Evolutionary conservation across 2,797 vertebrate species (phyloP).

Genomic region (Odontamblyopus rebecca): DNA sequence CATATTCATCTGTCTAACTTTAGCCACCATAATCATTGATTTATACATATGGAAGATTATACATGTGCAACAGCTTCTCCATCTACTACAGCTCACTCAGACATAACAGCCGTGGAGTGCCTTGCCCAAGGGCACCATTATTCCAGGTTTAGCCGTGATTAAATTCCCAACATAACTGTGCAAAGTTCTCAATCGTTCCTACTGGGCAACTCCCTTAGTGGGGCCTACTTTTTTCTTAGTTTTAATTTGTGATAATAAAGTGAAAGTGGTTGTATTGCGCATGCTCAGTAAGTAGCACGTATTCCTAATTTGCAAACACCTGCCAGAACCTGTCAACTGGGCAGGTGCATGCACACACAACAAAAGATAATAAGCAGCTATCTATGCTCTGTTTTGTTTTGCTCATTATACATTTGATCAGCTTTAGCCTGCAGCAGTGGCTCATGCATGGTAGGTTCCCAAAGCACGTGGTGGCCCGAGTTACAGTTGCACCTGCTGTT

Average conservation of each 20-base stretch:
- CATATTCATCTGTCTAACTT: neutral
- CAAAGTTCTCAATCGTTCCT: too few species aligned
- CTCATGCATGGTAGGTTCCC: neutral
- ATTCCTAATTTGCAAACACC: neutral
- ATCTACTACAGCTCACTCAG: neutral
- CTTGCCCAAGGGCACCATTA: neutral
- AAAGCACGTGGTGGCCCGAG: constrained; percentile 3
- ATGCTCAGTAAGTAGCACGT: neutral
- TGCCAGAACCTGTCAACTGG: neutral
- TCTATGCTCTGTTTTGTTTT: neutral
- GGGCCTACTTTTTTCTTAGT: neutral
- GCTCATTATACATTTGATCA: neutral
- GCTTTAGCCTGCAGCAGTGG: neutral
- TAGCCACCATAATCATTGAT: neutral
- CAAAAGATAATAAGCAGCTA: neutral
- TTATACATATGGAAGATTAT: neutral
- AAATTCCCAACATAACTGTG: too few species aligned
- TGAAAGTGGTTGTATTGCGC: neutral
- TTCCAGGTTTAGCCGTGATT: too few species aligned
- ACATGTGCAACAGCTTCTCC: neutral
- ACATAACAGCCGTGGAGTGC: neutral
- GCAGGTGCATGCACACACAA: neutral
- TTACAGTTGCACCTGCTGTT: neutral
- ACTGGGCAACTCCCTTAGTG: too few species aligned
- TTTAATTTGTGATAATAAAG: neutral